A percentile compares a stretch with the other conserved stretches of the same genome.
phyloP scores from a whole-genome alignment of 1,140 invertebrate genomes.

The Odontomachus brunneus region DNA sequence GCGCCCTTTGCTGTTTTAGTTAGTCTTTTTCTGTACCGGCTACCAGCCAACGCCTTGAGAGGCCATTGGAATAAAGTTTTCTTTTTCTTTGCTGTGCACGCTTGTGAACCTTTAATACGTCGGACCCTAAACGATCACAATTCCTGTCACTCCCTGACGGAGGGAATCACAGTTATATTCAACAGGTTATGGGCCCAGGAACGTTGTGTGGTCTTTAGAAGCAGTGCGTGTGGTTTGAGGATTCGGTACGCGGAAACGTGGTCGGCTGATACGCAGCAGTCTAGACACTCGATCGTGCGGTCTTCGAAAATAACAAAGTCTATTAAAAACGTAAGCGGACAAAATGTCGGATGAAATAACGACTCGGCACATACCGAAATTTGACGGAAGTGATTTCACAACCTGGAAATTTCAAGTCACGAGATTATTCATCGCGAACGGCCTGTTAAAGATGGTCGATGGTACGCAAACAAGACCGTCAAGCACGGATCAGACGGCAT shows the following conservation, averaged over 20 bases:
- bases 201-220: too few relatives aligned
- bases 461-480: neutral
- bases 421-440: neutral
- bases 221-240: neutral
- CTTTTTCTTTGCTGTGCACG: too few relatives aligned
- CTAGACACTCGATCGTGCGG: too few relatives aligned
- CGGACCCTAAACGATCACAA: too few relatives aligned
- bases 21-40: too few relatives aligned
- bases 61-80: too few relatives aligned
- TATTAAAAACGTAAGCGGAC: neutral
- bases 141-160: too few relatives aligned
- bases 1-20: too few relatives aligned
- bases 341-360: neutral
- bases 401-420: neutral
- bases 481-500: neutral
- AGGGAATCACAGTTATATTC: neutral
- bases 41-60: too few relatives aligned
- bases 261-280: too few relatives aligned
- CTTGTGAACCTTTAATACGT: too few relatives aligned
- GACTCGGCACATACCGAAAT: neutral
- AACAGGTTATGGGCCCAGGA: slow-evolving; percentile 5
- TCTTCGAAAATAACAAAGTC: too few relatives aligned
- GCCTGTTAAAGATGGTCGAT: neutral
- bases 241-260: neutral
- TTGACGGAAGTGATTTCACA: neutral